Percentiles rank a stretch among this genome's conserved stretches.
Conservation (phyloP, 2,888 invertebrate species). For the Bruchidius siliquastri region DNA sequence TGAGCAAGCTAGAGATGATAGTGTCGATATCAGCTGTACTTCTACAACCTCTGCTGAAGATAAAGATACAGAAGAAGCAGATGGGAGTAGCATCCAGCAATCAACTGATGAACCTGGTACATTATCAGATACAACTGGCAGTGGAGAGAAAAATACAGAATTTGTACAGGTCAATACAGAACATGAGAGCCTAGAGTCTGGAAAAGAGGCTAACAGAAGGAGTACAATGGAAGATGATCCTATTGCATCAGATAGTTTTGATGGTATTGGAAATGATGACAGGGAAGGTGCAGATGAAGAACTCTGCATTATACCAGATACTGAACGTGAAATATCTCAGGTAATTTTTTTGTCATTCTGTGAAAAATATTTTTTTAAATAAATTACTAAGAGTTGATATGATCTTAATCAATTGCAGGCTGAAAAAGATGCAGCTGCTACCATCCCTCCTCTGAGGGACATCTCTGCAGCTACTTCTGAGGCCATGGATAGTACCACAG, state of each 20-base stretch:
- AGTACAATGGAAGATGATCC: conserved; percentile 19
- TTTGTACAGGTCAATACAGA: conserved; percentile 29
- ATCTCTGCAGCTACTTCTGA: conserved; percentile 35
- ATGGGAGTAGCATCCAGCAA: conserved; percentile 26
- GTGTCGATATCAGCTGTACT: not conserved
- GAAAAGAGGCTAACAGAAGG: conserved; percentile 6
- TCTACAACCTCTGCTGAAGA: conserved; percentile 10
- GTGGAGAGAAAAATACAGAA: conserved; percentile 23
- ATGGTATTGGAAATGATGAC: conserved; percentile 30
- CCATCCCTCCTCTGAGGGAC: conserved; percentile 36
- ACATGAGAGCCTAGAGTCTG: conserved; percentile 23
- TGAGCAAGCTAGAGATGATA: not conserved
- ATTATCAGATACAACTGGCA: not conserved
- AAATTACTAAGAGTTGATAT: not conserved
- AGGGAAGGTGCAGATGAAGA: conserved; percentile 61
- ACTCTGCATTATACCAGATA: conserved; percentile 65
- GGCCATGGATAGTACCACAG: conserved; percentile 11
- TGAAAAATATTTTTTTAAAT: not conserved
- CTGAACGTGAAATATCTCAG: conserved; percentile 62
- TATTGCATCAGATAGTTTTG: conserved; percentile 30
- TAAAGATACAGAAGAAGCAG: conserved; percentile 13
- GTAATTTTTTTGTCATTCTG: conserved; percentile 17
- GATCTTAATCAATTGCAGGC: conserved; percentile 37
- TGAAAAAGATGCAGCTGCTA: conserved; percentile 57
- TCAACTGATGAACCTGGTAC: conserved; percentile 9